A percentile compares a stretch with the other conserved stretches of the same genome.
phyloP scores from a whole-genome alignment of 2,888 invertebrate species.

The Metopia argyrocephala region DNA sequence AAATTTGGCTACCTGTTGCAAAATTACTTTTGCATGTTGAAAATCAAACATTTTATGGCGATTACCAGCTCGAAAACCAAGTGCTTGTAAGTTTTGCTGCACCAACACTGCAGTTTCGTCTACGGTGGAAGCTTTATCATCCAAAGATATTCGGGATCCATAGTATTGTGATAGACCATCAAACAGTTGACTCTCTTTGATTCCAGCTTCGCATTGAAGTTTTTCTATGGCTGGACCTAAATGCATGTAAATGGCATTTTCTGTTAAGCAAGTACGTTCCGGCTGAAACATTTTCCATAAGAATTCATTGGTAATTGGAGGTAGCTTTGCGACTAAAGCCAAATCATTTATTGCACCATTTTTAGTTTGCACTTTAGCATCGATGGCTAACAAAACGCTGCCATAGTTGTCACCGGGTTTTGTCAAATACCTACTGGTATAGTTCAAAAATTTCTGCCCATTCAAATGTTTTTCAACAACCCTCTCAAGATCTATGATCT shows the following conservation, averaged over 20 bases:
- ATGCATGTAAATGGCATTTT: slow-evolving; percentile 80
- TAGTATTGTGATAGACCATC: slow-evolving; percentile 80
- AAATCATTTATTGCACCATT: slow-evolving; percentile 73
- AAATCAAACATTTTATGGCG: slow-evolving; percentile 80
- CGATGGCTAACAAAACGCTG: slow-evolving; percentile 80
- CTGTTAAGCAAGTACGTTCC: slow-evolving; percentile 80
- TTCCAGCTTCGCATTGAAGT: slow-evolving; percentile 79
- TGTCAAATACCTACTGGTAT: slow-evolving; percentile 77
- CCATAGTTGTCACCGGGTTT: slow-evolving; percentile 83
- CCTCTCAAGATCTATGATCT: slow-evolving; percentile 71
- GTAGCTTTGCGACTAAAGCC: slow-evolving; percentile 81
- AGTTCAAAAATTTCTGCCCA: slow-evolving; percentile 73
- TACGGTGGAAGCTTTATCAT: slow-evolving; percentile 73
- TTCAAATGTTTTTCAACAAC: slow-evolving; percentile 72
- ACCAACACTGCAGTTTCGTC: slow-evolving; percentile 81
- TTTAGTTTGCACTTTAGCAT: slow-evolving; percentile 72
- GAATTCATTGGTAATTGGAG: slow-evolving; percentile 80
- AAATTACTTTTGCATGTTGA: slow-evolving; percentile 78
- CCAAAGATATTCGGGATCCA: slow-evolving; percentile 79
- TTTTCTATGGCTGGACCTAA: slow-evolving; percentile 79
- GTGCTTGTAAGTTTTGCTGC: slow-evolving; percentile 80
- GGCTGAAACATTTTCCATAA: slow-evolving; percentile 80
- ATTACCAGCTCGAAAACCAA: slow-evolving; percentile 80
- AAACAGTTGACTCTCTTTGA: slow-evolving; percentile 77
- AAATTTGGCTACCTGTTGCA: slow-evolving; percentile 80